Evolutionary conservation across 2,888 invertebrate genomes (phyloP).

Genomic region (Myopa testacea): DNA sequence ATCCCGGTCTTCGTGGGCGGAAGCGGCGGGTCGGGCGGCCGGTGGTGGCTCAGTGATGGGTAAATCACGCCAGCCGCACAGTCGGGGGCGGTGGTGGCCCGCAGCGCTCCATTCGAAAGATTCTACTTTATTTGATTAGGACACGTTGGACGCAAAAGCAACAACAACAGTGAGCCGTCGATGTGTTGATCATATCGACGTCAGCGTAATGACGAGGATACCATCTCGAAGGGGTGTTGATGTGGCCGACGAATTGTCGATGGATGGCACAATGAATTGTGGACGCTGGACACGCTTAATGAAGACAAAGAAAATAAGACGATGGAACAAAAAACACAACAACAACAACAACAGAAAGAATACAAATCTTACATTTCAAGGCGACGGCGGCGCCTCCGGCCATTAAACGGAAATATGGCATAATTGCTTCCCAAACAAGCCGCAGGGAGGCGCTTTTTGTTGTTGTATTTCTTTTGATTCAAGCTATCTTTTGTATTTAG

Average conservation of each 20-base stretch:
- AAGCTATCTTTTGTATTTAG: no score
- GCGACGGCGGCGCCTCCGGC: constrained; percentile 64
- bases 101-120: constrained; percentile 60
- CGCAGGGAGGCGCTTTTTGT: constrained; percentile 53
- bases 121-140: constrained; percentile 59
- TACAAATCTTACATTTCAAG: constrained; percentile 63
- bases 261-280: background rate
- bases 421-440: constrained; percentile 68
- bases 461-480: no score
- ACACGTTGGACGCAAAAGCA: constrained; percentile 30
- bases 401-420: constrained; percentile 68
- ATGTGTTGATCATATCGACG: background rate
- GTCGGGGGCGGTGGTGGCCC: constrained; percentile 63
- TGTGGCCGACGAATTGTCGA: background rate
- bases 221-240: constrained; percentile 16
- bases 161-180: background rate
- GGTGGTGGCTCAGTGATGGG: background rate
- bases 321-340: background rate
- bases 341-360: constrained; percentile 50
- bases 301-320: background rate
- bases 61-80: constrained; percentile 55
- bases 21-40: no score
- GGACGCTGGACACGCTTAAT: constrained; percentile 7
- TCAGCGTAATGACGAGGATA: background rate
- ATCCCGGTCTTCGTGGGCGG: background rate